These are phyloP conservation scores for Spialia ferax DNA, from an alignment of 2,888 invertebrate genomes.

Conservation along the genomic window DNA sequence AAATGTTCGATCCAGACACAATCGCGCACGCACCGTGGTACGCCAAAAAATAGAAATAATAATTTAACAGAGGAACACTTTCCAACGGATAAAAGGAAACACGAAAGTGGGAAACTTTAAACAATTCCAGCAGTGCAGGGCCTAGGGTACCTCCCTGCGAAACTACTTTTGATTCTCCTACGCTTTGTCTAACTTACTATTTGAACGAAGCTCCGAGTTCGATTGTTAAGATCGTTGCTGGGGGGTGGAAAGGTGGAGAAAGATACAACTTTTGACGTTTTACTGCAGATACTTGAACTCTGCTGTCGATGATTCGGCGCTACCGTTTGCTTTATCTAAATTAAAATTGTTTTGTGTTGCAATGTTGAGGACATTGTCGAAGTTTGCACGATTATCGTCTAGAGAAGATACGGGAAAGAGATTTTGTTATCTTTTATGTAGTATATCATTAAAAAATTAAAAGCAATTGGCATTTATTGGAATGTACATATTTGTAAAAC, in stretches of 20 bases:
- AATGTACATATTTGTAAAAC: too few species aligned
- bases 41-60: slow-evolving; percentile 73
- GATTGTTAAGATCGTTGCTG: slow-evolving; percentile 59
- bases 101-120: slow-evolving; percentile 80
- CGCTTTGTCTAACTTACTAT: slow-evolving; percentile 82
- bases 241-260: slow-evolving; percentile 49
- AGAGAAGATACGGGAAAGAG: slow-evolving; percentile 41
- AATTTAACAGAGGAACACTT: slow-evolving; percentile 79
- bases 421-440: background rate
- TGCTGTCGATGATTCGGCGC: slow-evolving; percentile 48
- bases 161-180: slow-evolving; percentile 77
- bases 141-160: slow-evolving; percentile 70
- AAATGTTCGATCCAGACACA: slow-evolving; percentile 55
- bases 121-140: slow-evolving; percentile 73
- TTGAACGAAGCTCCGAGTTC: slow-evolving; percentile 69
- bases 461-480: background rate
- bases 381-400: slow-evolving; percentile 49
- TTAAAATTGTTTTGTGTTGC: slow-evolving; percentile 59
- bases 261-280: slow-evolving; percentile 62
- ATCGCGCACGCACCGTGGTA: slow-evolving; percentile 69
- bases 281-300: slow-evolving; percentile 49
- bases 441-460: too few species aligned
- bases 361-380: slow-evolving; percentile 45
- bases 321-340: slow-evolving; percentile 61
- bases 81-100: slow-evolving; percentile 79